Percentiles rank a stretch among this genome's conserved stretches.
Conservation (phyloP, 2,888 invertebrate genomes). For the Drosophila acutilabella region DNA sequence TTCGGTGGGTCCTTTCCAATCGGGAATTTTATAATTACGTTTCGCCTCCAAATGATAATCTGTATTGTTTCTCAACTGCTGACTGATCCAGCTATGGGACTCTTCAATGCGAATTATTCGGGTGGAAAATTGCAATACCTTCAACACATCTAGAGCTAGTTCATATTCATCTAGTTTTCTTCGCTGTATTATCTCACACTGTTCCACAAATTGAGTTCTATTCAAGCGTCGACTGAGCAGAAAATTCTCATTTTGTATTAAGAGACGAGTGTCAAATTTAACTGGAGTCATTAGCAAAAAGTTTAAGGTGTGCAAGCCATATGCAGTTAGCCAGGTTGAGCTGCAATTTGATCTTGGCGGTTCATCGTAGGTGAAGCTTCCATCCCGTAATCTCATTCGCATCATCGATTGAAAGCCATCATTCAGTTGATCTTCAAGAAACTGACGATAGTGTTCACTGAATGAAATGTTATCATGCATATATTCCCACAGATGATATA, state of each 20-base stretch:
- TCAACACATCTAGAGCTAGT: conserved; percentile 32
- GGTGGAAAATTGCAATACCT: conserved; percentile 14
- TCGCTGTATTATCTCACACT: conserved; percentile 11
- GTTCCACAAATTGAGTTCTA: not conserved
- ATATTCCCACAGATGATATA: conserved; percentile 31
- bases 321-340: conserved; percentile 50
- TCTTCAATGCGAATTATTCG: conserved; percentile 9
- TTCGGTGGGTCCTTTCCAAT: not conserved
- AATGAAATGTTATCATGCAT: not conserved
- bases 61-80: not conserved
- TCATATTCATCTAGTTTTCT: conserved; percentile 23
- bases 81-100: not conserved
- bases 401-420: conserved; percentile 44
- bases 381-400: conserved; percentile 19
- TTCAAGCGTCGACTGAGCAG: conserved; percentile 12
- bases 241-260: conserved; percentile 7
- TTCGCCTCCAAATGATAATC: conserved; percentile 26
- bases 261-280: not conserved
- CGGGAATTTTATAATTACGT: not conserved
- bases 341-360: conserved; percentile 17
- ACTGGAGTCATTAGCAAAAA: conserved; percentile 10
- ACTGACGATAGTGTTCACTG: not conserved
- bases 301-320: conserved; percentile 25
- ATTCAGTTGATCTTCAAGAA: conserved; percentile 19
- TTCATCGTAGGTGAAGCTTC: conserved; percentile 32